Percentiles rank a stretch among this genome's conserved stretches.
Conservation (phyloP, 1,140 invertebrate genomes). For the Stegodyphus mimosarum region DNA sequence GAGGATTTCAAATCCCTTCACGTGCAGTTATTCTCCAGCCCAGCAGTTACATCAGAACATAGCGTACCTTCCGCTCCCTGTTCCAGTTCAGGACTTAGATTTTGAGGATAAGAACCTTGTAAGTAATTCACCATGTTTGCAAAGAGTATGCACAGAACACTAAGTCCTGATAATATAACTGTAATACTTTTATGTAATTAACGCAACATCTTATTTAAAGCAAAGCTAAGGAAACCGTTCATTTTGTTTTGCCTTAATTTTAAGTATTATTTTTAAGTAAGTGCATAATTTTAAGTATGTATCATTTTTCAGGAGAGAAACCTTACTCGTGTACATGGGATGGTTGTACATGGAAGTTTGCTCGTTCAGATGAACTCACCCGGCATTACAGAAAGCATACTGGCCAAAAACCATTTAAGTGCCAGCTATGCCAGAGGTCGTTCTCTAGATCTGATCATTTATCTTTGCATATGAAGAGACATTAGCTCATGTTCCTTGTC, state of each 20-base stretch:
- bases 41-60: too few species aligned
- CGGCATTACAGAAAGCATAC: conserved; percentile 91
- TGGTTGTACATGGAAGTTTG: conserved; percentile 91
- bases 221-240: too few species aligned
- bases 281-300: background rate
- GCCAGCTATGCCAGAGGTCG: conserved; percentile 83
- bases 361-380: conserved; percentile 88
- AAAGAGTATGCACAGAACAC: too few species aligned
- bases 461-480: conserved; percentile 90
- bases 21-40: too few species aligned
- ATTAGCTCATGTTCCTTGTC: conserved; percentile 68
- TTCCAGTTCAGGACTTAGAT: too few species aligned
- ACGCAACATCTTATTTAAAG: too few species aligned
- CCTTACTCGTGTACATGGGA: conserved; percentile 92
- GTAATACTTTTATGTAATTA: too few species aligned
- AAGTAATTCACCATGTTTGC: too few species aligned
- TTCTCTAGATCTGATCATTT: conserved; percentile 93
- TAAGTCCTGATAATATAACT: too few species aligned
- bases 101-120: too few species aligned
- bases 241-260: background rate
- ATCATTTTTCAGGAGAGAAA: conserved; percentile 77
- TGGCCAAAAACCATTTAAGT: conserved; percentile 90
- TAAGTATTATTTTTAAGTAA: background rate
- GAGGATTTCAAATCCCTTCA: too few species aligned
- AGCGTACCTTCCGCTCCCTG: too few species aligned